Evolutionary conservation across 2,113 vertebrate species (phyloP).

Genomic region (Oceanites oceanicus): DNA sequence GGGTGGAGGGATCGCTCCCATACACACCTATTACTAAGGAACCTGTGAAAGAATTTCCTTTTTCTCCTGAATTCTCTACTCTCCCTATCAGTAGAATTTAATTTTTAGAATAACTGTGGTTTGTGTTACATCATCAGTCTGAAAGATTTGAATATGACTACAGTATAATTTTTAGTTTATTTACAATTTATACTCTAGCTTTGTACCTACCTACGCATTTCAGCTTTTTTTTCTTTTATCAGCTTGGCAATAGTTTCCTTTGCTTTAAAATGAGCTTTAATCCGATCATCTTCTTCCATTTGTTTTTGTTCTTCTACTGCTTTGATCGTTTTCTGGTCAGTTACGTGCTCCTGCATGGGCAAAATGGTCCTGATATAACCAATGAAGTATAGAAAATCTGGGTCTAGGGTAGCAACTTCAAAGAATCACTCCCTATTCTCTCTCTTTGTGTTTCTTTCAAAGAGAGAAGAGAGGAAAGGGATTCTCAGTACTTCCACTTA

Average conservation of each 20-base stretch:
- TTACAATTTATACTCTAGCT: background rate
- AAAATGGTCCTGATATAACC: background rate
- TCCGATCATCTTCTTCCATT: slow-evolving; percentile 81
- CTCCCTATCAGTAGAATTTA: background rate
- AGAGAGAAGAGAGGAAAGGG: background rate
- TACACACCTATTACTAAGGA: background rate
- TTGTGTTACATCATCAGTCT: background rate
- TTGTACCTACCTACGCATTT: slow-evolving; percentile 64
- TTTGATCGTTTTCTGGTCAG: slow-evolving; percentile 78
- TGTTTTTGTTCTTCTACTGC: slow-evolving; percentile 77
- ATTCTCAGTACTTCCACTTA: background rate
- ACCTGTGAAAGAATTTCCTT: background rate
- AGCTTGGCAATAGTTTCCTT: slow-evolving; percentile 83
- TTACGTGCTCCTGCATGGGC: slow-evolving; percentile 77
- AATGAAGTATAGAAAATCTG: background rate
- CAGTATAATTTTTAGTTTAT: background rate
- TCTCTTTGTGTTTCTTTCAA: background rate
- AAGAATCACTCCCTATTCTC: background rate
- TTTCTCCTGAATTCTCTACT: background rate
- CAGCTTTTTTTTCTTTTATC: slow-evolving; percentile 82
- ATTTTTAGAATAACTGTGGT: background rate
- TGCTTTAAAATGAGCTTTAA: slow-evolving; percentile 76
- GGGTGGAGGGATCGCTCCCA: background rate
- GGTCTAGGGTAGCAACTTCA: background rate
- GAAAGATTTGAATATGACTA: background rate